Percentiles rank a stretch among this genome's conserved stretches.
phyloP scores from a whole-genome alignment of 2,113 vertebrate species.

The Hippocampus guttulatus region DNA sequence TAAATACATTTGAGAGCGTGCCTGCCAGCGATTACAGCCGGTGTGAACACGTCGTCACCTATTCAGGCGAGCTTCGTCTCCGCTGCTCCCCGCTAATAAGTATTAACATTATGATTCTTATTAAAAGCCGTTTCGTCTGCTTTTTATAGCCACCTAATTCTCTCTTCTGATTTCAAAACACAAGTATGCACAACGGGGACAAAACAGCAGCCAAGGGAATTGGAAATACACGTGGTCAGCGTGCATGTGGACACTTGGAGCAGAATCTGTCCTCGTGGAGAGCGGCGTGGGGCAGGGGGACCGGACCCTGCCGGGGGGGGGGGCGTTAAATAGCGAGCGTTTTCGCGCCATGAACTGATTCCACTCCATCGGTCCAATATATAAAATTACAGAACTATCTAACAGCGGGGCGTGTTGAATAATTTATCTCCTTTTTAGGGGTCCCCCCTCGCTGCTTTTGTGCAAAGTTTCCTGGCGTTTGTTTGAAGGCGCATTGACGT shows the following conservation, averaged over 20 bases:
- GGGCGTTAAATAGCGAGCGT: constrained; percentile 52
- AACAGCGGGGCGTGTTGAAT: constrained; percentile 84
- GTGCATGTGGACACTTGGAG: constrained; percentile 15
- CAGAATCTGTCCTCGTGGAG: constrained; percentile 37
- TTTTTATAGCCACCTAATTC: constrained; percentile 78
- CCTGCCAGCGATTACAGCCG: constrained; percentile 91
- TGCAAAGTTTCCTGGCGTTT: constrained; percentile 64
- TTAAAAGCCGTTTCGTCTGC: constrained; percentile 88
- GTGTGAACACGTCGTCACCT: constrained; percentile 84
- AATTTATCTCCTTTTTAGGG: constrained; percentile 80
- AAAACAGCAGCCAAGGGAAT: constrained; percentile 6
- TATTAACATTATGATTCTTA: constrained; percentile 89
- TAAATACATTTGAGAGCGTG: constrained; percentile 95
- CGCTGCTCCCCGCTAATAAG: constrained; percentile 94
- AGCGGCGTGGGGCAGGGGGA: constrained; percentile 51
- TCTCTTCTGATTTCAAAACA: constrained; percentile 69
- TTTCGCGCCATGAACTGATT: constrained; percentile 77
- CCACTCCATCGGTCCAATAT: constrained; percentile 73
- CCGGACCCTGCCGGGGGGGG: constrained; percentile 1
- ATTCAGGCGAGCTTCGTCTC: constrained; percentile 84
- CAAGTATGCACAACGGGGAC: constrained; percentile 12
- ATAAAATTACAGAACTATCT: constrained; percentile 83
- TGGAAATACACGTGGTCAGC: neutral
- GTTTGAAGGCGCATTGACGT: constrained; percentile 80
- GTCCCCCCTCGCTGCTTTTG: constrained; percentile 76